Base-by-base conservation (phyloP, 2,888 invertebrate species). In the Adelognathus sp. region DNA sequence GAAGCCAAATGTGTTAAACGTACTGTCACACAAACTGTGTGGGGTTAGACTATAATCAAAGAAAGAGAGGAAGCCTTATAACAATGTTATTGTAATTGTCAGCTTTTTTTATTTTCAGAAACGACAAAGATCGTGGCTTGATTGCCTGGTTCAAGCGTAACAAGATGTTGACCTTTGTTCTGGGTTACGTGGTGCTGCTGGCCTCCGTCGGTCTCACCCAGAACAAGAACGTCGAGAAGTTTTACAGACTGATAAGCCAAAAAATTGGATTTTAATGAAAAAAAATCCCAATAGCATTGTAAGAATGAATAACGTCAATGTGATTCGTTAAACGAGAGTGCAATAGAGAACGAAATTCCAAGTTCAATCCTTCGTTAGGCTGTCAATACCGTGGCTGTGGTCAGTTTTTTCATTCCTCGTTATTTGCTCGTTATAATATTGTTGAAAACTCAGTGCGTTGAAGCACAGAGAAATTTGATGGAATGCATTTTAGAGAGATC, bases 181-280 rank as follows among this genome's bases (percentile, higher is more conserved):
- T 94, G 63, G 93, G 94, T 21, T 95, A 95, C 82, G 93, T 94
- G 69, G 88, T 95, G 77, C 92, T 95, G 88, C 89, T 95, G 74
- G 93, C 94, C 16, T 94, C 94, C 7, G 93, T 95, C 82, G 95
- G 95, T 27, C 92, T 95, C 71, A 93, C 94, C 9, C 94, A 95
- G 83, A 95, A 94, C 86, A 94, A 93, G 85, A 93, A 93, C 61
- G 92, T 94, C 64, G 92, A 94, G 90, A 94, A 94, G 89, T 95
- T 94, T 86, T 94, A 93, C 84, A 93, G 93, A 91, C 91, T 93
- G 84, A 87, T 94, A 58, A 88, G 89, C 60, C 88, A 89, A 76
- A 91, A 90, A 83, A 86, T 88, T 79, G 91, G 90, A 72, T 82
- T 90, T 3, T 88, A 89, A 76, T 89, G 74, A 52, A 29, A 2